Base-by-base conservation (phyloP, 1,140 invertebrate genomes). In the Nasonia vitripennis region DNA sequence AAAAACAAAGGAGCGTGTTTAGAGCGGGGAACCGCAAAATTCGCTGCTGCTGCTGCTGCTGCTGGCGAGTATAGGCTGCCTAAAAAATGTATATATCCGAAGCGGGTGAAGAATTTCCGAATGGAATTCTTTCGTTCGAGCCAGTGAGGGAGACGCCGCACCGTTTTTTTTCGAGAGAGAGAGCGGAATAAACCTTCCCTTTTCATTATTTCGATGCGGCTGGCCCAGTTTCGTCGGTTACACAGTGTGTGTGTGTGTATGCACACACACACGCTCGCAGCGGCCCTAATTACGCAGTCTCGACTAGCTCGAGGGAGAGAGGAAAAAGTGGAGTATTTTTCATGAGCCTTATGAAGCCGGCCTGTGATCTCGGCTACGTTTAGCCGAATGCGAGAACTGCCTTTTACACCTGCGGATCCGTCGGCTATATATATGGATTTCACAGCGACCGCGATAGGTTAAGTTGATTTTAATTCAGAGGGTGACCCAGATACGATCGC, bases 61-160 rank as follows among this genome's bases (percentile, higher is more conserved):
- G 81, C 81, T 27, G 23, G 68, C 68, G 68, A 20, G 48, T 48
- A 48, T 67, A 27, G 55, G 9, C 48, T 37, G 23, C 77, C 37
- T 83, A 83, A 86, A 86, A 86, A 86, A 86, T 86, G 75, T 71
- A 86, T 71, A 86, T 83, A 80, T 80, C 80, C 81, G 31, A 86
- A 79, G n/a, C 77, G 74, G 77, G 75, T 79, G 85, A 83, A 83
- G 85, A 86, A 86, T 86, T 83, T 83, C 68, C 85, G 81, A 86
- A 86, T 86, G 80, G 84, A 86, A 86, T 86, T 82, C 85, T 80
- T 83, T 37, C 68, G 73, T 78, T 51, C 62, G 79, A 51, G 79
- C 34, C 27, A 79, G 68, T 9, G 68, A 79, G 67, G 55, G 67
- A 79, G 70, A 70, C 55, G 55, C 41, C 62, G 20, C 37, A 37